Evolutionary conservation across 2,113 vertebrate species (phyloP).

Genomic region (Albula glossodonta): DNA sequence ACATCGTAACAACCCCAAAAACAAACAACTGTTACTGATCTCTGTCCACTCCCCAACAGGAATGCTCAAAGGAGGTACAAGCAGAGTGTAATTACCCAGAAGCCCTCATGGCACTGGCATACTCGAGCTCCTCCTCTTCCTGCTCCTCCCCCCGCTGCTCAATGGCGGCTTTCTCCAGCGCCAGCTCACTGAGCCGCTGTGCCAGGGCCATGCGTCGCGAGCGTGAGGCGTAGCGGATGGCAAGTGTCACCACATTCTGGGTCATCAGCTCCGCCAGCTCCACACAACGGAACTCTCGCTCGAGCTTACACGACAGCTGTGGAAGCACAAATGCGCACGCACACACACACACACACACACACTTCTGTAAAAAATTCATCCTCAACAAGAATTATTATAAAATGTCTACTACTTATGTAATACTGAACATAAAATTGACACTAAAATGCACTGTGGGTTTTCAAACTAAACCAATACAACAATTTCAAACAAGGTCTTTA

Average conservation of each 20-base stretch:
- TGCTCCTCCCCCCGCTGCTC: slow-evolving; percentile 53
- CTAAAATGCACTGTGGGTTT: neutral
- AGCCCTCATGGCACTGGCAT: slow-evolving; percentile 53
- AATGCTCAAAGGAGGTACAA: too few relatives aligned
- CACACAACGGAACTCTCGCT: slow-evolving; percentile 90
- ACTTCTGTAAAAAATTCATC: too few relatives aligned
- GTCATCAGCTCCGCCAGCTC: slow-evolving; percentile 92
- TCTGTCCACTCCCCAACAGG: too few relatives aligned
- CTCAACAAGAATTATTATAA: too few relatives aligned
- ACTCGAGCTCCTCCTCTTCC: slow-evolving; percentile 62
- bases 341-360: slow-evolving; percentile 9
- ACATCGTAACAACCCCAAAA: neutral
- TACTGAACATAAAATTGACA: too few relatives aligned
- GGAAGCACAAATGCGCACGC: slow-evolving; percentile 12
- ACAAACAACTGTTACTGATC: neutral
- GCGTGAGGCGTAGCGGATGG: slow-evolving; percentile 90
- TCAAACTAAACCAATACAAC: neutral
- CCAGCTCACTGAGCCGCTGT: slow-evolving; percentile 84
- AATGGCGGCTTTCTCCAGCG: slow-evolving; percentile 76
- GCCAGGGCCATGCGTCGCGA: slow-evolving; percentile 83
- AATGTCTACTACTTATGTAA: too few relatives aligned
- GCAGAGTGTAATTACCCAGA: slow-evolving; percentile 67
- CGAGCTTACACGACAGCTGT: slow-evolving; percentile 92
- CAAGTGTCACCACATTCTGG: slow-evolving; percentile 80
- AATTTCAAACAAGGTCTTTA: too few relatives aligned